Conservation (phyloP, 2,113 vertebrate genomes). For the Microcebus tavaratra region DNA sequence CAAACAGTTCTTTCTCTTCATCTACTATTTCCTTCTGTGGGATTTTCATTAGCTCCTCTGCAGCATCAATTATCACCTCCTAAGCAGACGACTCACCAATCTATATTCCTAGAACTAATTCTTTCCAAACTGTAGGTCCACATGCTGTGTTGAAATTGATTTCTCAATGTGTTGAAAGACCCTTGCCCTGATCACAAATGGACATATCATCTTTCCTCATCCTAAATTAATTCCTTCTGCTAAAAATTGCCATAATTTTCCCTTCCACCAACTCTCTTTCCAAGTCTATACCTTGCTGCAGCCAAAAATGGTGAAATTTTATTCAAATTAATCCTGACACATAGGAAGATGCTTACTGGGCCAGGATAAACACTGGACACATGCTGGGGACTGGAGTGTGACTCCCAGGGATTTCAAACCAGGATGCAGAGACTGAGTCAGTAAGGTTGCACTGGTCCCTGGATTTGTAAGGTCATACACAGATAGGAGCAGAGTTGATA, state of each 20-base stretch:
- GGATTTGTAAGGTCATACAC: neutral
- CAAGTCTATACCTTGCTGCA: neutral
- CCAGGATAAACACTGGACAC: neutral
- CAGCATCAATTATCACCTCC: neutral
- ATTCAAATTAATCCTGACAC: neutral
- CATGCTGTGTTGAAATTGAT: conserved; percentile 39
- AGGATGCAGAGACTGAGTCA: neutral
- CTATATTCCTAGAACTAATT: neutral
- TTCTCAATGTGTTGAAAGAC: neutral
- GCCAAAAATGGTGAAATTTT: neutral
- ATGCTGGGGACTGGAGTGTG: neutral
- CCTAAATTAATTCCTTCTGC: neutral
- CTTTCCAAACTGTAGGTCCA: neutral
- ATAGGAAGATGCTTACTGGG: neutral
- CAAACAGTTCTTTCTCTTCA: neutral
- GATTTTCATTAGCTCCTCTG: neutral
- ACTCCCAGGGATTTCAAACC: neutral
- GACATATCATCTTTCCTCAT: neutral
- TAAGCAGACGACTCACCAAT: neutral
- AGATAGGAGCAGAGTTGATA: neutral
- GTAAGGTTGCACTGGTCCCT: neutral
- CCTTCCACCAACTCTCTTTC: neutral
- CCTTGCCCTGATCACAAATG: neutral
- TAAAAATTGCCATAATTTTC: neutral
- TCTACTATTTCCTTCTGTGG: neutral